phyloP scores from a whole-genome alignment of 2,113 vertebrate species.

The Oplegnathus fasciatus region DNA sequence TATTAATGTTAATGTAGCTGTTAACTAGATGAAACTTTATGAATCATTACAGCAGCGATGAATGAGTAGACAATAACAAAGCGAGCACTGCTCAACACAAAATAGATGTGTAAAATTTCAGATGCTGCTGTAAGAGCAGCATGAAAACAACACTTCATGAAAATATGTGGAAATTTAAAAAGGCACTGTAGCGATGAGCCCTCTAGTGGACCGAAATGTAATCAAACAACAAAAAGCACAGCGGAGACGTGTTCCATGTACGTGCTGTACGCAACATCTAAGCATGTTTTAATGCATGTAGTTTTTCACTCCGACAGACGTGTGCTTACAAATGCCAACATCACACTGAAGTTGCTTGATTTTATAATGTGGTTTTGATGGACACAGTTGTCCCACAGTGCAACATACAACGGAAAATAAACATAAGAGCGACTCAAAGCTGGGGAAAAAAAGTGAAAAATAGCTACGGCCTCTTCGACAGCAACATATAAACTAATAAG shows the following conservation, averaged over 20 bases:
- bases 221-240: not conserved
- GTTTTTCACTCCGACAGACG: not conserved
- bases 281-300: not conserved
- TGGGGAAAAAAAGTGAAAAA: too few relatives aligned
- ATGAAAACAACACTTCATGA: not conserved
- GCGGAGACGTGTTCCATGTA: not conserved
- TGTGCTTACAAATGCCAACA: not conserved
- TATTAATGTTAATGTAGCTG: not conserved
- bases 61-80: not conserved
- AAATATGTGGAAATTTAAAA: not conserved
- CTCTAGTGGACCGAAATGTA: conserved; percentile 46
- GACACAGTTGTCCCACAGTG: not conserved
- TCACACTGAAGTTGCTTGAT: not conserved
- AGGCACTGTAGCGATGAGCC: not conserved
- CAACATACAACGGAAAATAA: not conserved
- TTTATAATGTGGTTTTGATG: not conserved
- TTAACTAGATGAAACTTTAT: not conserved
- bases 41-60: not conserved
- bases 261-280: not conserved
- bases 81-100: not conserved
- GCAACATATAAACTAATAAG: too few relatives aligned
- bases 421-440: too few relatives aligned
- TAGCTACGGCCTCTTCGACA: too few relatives aligned
- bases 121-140: not conserved
- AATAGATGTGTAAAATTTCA: not conserved